phyloP scores from a whole-genome alignment of 2,113 vertebrate species.

The Tachycineta bicolor region DNA sequence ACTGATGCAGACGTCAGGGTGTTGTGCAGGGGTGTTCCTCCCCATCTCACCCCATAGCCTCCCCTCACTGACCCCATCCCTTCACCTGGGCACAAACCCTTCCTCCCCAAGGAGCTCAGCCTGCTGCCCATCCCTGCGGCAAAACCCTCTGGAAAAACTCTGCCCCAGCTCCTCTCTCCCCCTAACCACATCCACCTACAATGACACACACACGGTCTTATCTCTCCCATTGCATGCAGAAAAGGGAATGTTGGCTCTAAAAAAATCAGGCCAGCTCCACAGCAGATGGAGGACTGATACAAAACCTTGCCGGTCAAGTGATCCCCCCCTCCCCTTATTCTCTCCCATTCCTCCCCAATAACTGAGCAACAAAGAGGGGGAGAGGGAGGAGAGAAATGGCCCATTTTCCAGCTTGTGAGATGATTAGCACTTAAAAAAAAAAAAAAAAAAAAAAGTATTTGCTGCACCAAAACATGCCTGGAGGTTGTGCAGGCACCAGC shows the following conservation, averaged over 20 bases:
- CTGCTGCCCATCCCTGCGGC: fast-evolving
- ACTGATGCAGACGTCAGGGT: not conserved
- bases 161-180: not conserved
- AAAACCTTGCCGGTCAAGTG: not conserved
- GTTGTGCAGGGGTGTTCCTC: fast-evolving
- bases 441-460: not conserved
- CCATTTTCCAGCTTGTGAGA: slow-evolving; percentile 64
- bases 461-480: not conserved
- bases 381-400: slow-evolving; percentile 58
- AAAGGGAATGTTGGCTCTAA: not conserved
- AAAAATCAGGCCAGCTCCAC: not conserved
- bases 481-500: slow-evolving; percentile 66
- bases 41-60: too few species aligned
- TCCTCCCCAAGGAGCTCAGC: not conserved
- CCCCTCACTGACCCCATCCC: too few species aligned
- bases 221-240: not conserved
- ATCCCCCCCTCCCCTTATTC: not conserved
- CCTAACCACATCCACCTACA: not conserved
- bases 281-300: slow-evolving; percentile 42
- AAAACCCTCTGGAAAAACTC: not conserved
- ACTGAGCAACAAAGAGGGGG: slow-evolving; percentile 44
- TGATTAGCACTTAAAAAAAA: slow-evolving; percentile 40
- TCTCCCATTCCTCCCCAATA: slow-evolving; percentile 38
- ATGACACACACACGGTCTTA: not conserved
- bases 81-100: fast-evolving